These are phyloP conservation scores for Sphaerodactylus townsendi DNA, from an alignment of 2,113 vertebrate species.

Conservation along the genomic window DNA sequence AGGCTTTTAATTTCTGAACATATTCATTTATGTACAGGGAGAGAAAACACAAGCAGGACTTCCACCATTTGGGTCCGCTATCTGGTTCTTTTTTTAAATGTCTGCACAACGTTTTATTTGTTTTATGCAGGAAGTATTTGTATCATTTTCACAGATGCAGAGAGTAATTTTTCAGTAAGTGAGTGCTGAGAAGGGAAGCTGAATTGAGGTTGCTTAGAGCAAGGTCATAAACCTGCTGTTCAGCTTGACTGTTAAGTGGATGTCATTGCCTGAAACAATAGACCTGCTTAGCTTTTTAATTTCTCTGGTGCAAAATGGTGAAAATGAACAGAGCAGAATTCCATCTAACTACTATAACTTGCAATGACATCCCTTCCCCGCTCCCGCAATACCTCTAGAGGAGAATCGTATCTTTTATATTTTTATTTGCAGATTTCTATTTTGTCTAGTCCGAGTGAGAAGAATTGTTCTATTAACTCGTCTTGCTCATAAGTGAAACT, in stretches of 20 bases:
- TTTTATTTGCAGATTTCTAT: conserved; percentile 23
- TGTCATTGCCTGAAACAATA: not conserved
- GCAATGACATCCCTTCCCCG: not conserved
- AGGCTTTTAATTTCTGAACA: too few species aligned
- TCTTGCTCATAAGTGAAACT: conserved; percentile 41
- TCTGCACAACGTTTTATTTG: too few species aligned
- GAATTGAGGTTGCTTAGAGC: not conserved
- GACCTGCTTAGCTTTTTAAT: not conserved
- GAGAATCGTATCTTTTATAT: not conserved
- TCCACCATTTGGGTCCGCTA: too few species aligned
- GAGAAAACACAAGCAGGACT: too few species aligned
- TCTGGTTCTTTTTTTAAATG: too few species aligned
- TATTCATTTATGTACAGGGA: too few species aligned
- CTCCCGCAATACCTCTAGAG: not conserved
- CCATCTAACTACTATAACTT: not conserved
- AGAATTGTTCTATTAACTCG: conserved; percentile 36
- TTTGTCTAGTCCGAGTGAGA: conserved; percentile 37
- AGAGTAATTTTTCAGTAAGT: not conserved
- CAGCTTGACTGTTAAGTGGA: not conserved
- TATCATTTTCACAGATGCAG: not conserved
- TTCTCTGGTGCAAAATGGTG: not conserved
- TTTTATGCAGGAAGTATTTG: too few species aligned
- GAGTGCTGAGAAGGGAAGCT: not conserved
- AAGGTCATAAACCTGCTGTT: not conserved
- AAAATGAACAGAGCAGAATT: not conserved